Percentiles rank a stretch among this genome's conserved stretches.
These are phyloP conservation scores for Philypnodon macrostomus DNA, from an alignment of 2,797 vertebrate species.

Conservation along the genomic window DNA sequence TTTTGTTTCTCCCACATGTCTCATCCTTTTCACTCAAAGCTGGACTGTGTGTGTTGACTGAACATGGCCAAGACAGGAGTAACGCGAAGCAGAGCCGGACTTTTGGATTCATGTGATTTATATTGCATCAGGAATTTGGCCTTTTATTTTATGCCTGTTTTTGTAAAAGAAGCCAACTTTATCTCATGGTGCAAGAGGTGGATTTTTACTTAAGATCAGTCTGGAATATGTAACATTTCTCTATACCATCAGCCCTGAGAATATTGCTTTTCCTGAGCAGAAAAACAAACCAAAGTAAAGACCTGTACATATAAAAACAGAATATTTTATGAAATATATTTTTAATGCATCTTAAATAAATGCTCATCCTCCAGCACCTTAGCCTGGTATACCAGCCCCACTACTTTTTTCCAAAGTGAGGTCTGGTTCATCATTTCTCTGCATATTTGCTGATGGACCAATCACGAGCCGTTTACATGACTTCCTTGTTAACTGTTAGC, in stretches of 20 bases:
- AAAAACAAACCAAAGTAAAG: neutral
- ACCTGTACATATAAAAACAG: no score
- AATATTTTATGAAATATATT: neutral
- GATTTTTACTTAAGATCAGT: neutral
- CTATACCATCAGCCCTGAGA: no score
- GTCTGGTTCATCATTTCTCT: no score
- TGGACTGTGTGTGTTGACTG: slow-evolving; percentile 62
- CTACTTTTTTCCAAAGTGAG: no score
- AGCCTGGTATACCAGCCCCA: no score
- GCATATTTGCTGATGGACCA: no score
- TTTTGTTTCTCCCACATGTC: slow-evolving; percentile 54
- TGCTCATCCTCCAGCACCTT: no score
- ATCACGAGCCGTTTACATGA: no score
- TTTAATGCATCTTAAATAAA: no score
- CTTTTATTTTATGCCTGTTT: slow-evolving; percentile 58
- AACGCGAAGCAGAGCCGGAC: slow-evolving; percentile 55
- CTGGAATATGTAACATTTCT: neutral
- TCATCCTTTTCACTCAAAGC: slow-evolving; percentile 66
- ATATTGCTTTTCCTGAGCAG: no score
- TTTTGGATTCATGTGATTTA: slow-evolving; percentile 63
- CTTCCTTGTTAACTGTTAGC: no score
- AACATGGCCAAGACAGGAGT: slow-evolving; percentile 62
- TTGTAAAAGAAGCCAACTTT: slow-evolving; percentile 54
- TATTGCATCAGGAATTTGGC: slow-evolving; percentile 64
- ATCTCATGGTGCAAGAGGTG: slow-evolving; percentile 60